phyloP scores from a whole-genome alignment of 2,888 invertebrate genomes.

The Tortricodes alternella region DNA sequence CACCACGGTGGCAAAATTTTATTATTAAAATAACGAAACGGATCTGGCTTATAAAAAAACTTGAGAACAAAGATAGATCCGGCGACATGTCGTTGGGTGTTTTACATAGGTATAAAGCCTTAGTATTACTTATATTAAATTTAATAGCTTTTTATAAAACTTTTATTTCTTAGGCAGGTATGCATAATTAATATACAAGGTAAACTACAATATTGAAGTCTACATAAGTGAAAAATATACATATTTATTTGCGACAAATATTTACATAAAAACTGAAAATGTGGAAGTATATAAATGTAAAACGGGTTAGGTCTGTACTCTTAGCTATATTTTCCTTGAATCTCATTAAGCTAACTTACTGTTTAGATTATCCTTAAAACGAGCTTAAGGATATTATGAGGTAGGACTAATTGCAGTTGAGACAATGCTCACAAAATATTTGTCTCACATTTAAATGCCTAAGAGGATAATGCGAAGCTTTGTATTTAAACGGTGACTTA shows the following conservation, averaged over 20 bases:
- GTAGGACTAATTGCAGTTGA: constrained; percentile 7
- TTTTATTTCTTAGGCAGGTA: too few species aligned
- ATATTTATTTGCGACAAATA: not conserved
- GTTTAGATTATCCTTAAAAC: constrained; percentile 11
- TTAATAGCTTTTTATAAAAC: too few species aligned
- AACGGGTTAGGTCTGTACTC: not conserved
- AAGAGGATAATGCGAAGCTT: not conserved
- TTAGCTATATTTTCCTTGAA: not conserved
- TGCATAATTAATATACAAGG: too few species aligned
- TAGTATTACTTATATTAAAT: too few species aligned
- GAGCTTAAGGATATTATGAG: constrained; percentile 12
- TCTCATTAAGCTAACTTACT: constrained; percentile 7
- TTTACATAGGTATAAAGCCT: too few species aligned
- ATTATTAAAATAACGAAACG: too few species aligned
- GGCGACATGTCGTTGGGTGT: too few species aligned
- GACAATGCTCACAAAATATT: not conserved
- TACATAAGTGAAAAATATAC: not conserved
- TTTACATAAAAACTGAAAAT: not conserved
- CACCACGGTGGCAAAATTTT: too few species aligned
- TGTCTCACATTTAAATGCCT: not conserved
- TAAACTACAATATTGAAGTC: too few species aligned
- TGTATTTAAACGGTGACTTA: not conserved
- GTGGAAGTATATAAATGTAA: not conserved
- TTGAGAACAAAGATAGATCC: too few species aligned
- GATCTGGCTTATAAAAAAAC: too few species aligned